Conservation (phyloP, 2,113 vertebrate species). For the Passer montanus region DNA sequence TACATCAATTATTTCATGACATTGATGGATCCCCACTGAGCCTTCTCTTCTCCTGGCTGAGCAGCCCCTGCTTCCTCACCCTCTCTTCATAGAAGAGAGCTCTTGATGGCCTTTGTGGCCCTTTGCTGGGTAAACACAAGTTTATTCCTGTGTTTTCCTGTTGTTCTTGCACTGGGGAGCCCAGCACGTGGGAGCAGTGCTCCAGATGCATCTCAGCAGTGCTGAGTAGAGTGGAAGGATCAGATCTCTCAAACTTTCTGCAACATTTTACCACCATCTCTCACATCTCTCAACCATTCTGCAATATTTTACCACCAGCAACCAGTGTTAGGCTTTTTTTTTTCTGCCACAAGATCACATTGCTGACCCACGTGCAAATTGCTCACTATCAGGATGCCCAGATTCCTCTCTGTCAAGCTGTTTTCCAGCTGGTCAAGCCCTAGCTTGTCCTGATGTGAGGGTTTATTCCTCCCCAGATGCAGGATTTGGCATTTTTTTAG, state of each 20-base stretch:
- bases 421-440: neutral
- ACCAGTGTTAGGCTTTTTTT: neutral
- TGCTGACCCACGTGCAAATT: neutral
- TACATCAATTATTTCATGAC: neutral
- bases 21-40: neutral
- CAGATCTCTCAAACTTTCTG: neutral
- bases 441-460: neutral
- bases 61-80: neutral
- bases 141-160: neutral
- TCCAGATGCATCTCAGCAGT: neutral
- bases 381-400: neutral
- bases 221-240: neutral
- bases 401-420: neutral
- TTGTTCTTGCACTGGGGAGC: neutral
- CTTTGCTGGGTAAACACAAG: neutral
- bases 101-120: neutral
- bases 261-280: accelerated
- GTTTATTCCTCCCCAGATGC: neutral
- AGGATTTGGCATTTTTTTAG: neutral
- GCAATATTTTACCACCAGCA: neutral
- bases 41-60: neutral
- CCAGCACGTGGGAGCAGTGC: accelerated
- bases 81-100: neutral
- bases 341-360: neutral
- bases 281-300: neutral